Percentiles rank a stretch among this genome's conserved stretches.
These are phyloP conservation scores for Characodon lateralis DNA, from an alignment of 2,797 vertebrate genomes.

Conservation along the genomic window DNA sequence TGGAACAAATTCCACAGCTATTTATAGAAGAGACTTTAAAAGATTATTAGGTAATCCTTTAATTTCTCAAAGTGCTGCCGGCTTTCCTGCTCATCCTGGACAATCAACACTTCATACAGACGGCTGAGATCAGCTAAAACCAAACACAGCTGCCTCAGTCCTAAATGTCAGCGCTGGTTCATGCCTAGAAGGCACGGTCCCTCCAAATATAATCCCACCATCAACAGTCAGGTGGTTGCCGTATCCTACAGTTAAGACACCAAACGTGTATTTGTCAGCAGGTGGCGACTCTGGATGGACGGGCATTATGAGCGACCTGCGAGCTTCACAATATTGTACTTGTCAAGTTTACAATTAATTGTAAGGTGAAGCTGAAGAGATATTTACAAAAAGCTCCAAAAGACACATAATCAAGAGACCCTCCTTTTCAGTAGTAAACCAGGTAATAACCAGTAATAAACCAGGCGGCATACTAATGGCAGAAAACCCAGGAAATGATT, in stretches of 20 bases:
- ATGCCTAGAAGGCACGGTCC: neutral
- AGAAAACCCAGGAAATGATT: neutral
- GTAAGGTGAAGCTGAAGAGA: neutral
- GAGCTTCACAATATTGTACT: neutral
- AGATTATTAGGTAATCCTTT: constrained; percentile 19
- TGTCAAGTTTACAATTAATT: neutral
- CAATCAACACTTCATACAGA: constrained; percentile 9
- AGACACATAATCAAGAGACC: neutral
- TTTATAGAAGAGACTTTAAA: constrained; percentile 7
- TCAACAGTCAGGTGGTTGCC: neutral
- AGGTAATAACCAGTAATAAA: neutral
- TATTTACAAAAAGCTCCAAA: neutral
- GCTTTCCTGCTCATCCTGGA: neutral
- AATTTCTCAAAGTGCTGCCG: constrained; percentile 13
- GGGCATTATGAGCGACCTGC: neutral
- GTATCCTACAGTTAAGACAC: neutral
- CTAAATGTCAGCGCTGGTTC: constrained; percentile 16
- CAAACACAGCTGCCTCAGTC: neutral
- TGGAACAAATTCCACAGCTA: constrained; percentile 7
- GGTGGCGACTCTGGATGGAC: neutral
- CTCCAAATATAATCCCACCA: neutral
- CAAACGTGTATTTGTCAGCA: constrained; percentile 6
- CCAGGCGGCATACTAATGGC: neutral
- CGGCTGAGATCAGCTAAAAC: constrained; percentile 4
- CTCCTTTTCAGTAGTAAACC: no score